phyloP scores from a whole-genome alignment of 2,888 invertebrate species.

The Dicyrtoma fusca region DNA sequence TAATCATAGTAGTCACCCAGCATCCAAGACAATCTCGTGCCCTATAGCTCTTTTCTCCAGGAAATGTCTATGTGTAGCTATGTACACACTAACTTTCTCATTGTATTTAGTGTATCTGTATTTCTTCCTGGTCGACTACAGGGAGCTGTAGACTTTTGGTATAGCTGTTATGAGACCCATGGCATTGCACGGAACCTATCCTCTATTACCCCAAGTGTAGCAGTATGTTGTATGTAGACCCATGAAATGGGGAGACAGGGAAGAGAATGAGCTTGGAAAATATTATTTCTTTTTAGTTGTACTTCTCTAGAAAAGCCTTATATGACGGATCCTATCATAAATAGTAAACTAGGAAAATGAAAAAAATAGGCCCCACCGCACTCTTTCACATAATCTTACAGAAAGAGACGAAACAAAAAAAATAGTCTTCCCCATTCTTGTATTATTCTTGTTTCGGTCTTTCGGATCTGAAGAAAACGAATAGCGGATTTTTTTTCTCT shows the following conservation, averaged over 20 bases:
- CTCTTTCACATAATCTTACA: conserved; percentile 26
- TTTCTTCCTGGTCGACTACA: background rate
- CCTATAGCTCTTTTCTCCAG: conserved; percentile 35
- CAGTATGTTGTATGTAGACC: conserved; percentile 1
- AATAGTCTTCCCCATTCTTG: background rate
- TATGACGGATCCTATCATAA: conserved; percentile 27
- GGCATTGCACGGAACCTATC: no score
- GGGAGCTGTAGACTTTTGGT: no score
- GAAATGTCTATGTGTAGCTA: conserved; percentile 22
- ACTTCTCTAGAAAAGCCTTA: background rate
- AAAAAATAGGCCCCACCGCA: conserved; percentile 28
- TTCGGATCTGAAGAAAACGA: conserved; percentile 7
- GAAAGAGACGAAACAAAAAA: conserved; percentile 21
- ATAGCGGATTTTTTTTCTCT: conserved; percentile 13
- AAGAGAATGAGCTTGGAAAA: conserved; percentile 31
- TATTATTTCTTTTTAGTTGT: conserved; percentile 27
- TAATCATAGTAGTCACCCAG: conserved; percentile 13
- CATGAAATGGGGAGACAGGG: conserved; percentile 7
- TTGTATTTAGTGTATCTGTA: background rate
- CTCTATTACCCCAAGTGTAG: background rate
- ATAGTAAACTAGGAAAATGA: conserved; percentile 30
- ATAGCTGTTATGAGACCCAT: no score
- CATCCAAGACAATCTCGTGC: conserved; percentile 31
- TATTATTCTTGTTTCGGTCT: conserved; percentile 4
- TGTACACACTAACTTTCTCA: conserved; percentile 24